These are phyloP conservation scores for Bombyx huttoni DNA, from an alignment of 2,888 invertebrate genomes.

Conservation along the genomic window DNA sequence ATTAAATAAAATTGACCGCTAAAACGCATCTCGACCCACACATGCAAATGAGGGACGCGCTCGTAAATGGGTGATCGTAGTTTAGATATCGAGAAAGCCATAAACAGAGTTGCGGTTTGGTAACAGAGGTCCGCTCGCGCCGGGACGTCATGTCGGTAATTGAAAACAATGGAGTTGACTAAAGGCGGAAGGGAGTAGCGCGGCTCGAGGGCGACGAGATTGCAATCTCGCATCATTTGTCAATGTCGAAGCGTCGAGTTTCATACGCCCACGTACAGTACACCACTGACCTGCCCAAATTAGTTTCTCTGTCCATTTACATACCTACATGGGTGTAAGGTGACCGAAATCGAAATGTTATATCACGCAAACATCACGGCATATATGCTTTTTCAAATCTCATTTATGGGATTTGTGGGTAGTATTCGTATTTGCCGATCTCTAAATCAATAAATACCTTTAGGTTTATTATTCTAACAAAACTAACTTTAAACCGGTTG, in stretches of 20 bases:
- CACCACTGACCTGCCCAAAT: slow-evolving; percentile 54
- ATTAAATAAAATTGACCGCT: slow-evolving; percentile 46
- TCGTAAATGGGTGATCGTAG: slow-evolving; percentile 55
- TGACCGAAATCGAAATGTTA: not conserved
- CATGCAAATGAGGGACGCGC: slow-evolving; percentile 43
- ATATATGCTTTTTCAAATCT: too few species aligned
- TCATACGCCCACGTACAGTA: slow-evolving; percentile 42
- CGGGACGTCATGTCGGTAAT: slow-evolving; percentile 67
- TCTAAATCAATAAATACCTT: too few species aligned
- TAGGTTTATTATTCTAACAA: too few species aligned
- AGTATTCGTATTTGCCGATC: too few species aligned
- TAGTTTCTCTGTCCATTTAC: slow-evolving; percentile 22
- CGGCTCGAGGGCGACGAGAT: slow-evolving; percentile 74
- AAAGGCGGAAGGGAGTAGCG: slow-evolving; percentile 52
- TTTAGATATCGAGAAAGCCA: slow-evolving; percentile 50
- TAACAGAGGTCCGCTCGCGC: slow-evolving; percentile 46
- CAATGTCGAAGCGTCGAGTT: slow-evolving; percentile 75
- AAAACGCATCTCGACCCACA: slow-evolving; percentile 23
- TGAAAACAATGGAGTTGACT: slow-evolving; percentile 68
- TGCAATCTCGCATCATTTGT: slow-evolving; percentile 84
- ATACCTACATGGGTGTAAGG: slow-evolving; percentile 6
- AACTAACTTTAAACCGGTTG: too few species aligned
- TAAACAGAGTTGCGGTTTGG: slow-evolving; percentile 59
- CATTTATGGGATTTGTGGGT: too few species aligned
- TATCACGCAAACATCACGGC: too few species aligned